Base-by-base conservation (phyloP, 2,113 vertebrate species). In the Mystacornis crossleyi region DNA sequence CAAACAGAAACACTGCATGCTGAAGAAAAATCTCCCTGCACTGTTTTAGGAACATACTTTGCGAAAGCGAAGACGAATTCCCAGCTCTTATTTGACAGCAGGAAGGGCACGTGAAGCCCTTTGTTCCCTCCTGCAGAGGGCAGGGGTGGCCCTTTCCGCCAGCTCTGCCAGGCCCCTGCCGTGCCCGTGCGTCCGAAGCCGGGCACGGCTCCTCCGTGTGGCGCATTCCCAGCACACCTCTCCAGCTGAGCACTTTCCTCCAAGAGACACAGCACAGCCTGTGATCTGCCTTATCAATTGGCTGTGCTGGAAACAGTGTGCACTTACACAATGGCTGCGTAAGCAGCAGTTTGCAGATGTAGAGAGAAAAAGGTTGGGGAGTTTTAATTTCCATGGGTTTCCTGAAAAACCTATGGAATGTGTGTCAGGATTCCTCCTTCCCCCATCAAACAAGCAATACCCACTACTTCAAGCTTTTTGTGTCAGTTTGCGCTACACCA, bases 151-250 rank as follows among this genome's bases (percentile, higher is more conserved):
- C 43, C 50, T 26, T 53, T 4, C 9, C 34, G 20, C 12, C 51
- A 19, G 61, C 42, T 40, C 9, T 15, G 66, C 12, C 12, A 0
- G 47, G 36, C 7, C 33, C 60, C 80, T 28, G 75, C n/a, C 4
- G 0, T 28, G 55, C 31, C 47, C 8, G 2, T 4, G n/a, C 9
- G 28, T 1, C 8, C 29, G 38, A 21, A 51, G 53, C 36, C 10
- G 12, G 58, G 47, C 40, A 15, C 61, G 4, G 21, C 78, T 18
- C 12, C 48, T 43, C 40, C 8, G 0, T 2, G 1, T 10, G 67
- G n/a, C 18, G 48, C 73, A 2, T 7, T 19, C 19, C 20, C 51
- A 31, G 8, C 1, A 36, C 18, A 26, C 18, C 34, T 1, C 7
- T 10, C 14, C 17, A 64, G 75, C 33, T 2, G 25, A 54, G 47